A percentile compares a stretch with the other conserved stretches of the same genome.
These are phyloP conservation scores for Pyralis farinalis DNA, from an alignment of 2,888 invertebrate species.

Conservation along the genomic window DNA sequence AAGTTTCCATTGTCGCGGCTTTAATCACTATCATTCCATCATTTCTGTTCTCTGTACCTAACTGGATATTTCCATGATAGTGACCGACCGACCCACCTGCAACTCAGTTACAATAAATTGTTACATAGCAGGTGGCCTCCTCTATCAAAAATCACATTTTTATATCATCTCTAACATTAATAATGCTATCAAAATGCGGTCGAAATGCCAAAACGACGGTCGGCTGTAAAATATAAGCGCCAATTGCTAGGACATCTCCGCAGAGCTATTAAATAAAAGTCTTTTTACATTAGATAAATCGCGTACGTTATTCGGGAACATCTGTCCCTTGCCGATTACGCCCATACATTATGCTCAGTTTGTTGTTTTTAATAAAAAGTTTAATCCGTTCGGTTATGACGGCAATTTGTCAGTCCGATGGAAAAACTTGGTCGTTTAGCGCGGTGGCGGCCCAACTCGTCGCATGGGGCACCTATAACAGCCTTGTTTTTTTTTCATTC, in stretches of 20 bases:
- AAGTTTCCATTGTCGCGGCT: slow-evolving; percentile 46
- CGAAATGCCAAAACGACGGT: slow-evolving; percentile 63
- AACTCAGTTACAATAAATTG: slow-evolving; percentile 57
- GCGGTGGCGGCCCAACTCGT: slow-evolving; percentile 45
- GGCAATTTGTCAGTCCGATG: slow-evolving; percentile 77
- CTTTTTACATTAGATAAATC: slow-evolving; percentile 80
- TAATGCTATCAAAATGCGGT: slow-evolving; percentile 66
- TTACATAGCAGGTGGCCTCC: slow-evolving; percentile 52
- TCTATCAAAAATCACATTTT: slow-evolving; percentile 69
- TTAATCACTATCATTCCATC: slow-evolving; percentile 40
- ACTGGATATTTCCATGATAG: slow-evolving; percentile 21
- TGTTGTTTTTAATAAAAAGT: slow-evolving; percentile 81
- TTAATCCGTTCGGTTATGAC: slow-evolving; percentile 80
- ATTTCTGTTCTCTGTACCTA: slow-evolving; percentile 26
- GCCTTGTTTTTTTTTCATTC: slow-evolving; percentile 51
- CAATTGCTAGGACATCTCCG: slow-evolving; percentile 72
- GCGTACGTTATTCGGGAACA: slow-evolving; percentile 74
- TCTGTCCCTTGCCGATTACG: slow-evolving; percentile 78
- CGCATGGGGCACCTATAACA: slow-evolving; percentile 42
- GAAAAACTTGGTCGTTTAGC: slow-evolving; percentile 78
- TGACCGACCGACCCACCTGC: slow-evolving; percentile 40
- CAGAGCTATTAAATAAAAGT: slow-evolving; percentile 78
- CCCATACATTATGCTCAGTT: slow-evolving; percentile 78
- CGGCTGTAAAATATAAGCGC: slow-evolving; percentile 67
- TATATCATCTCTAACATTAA: slow-evolving; percentile 66